Evolutionary conservation across 1,140 invertebrate species (phyloP), one percentile per base, ranked within the genome.

Genomic region (Cardiocondyla obscurior): DNA sequence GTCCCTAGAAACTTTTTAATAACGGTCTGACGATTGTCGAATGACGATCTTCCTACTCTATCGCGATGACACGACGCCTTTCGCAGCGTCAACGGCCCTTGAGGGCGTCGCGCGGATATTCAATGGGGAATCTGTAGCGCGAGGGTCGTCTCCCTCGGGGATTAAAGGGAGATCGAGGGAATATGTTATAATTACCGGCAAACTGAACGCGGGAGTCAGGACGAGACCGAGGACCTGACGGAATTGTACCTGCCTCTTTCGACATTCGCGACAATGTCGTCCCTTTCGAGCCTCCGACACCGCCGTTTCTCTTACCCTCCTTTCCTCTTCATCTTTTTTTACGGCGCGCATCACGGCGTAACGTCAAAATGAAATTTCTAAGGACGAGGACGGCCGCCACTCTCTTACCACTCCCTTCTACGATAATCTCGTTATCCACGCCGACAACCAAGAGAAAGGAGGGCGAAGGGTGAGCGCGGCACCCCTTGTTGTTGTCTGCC

Each of bases 151-250:
- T 70, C 81, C 81, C 81, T 33, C 69, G 85, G 73, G 73, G 92
- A 67, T 53, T 64, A 19, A 46, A 33, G 74, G 62, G 62, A 53
- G 74, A 79, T 67, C 62, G 74, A 90, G 89, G 91, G 92, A 93
- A 92, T 93, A 93, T 93, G 92, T 93, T 93, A 93, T 92, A 93
- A 93, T 93, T 93, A 93, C 92, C 91, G 90, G 89, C 91, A 93
- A 93, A 93, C 92, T 89, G 90, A 92, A 92, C 89, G 81, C 44
- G 19, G 19, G 60, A 83, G 53, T 73, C n/a, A 51, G 30, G 44
- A 2, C 44, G 44, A 42, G 49, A 39, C 67, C 22, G 30, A 19
- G 58, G 79, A 46, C 53, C 81, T n/a, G 64, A 60, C 7, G 44
- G 85, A 81, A 84, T 79, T 67, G 55, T 67, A 33, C 39, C n/a